phyloP scores from a whole-genome alignment of 2,797 vertebrate species.

The Pseudochromis fuscus region DNA sequence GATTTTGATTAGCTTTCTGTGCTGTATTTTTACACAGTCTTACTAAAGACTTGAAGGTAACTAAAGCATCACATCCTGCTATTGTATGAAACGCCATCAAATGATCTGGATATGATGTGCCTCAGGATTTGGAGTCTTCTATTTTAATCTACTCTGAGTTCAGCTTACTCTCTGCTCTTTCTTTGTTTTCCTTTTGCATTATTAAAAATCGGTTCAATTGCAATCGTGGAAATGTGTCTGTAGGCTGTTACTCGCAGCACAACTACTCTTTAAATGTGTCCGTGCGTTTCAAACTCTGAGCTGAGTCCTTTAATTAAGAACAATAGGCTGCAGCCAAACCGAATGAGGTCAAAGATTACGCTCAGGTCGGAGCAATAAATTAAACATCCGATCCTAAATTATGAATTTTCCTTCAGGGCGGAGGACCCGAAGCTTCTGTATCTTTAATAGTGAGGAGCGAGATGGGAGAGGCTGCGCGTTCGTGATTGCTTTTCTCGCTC shows the following conservation, averaged over 20 bases:
- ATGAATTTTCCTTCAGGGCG: constrained; percentile 77
- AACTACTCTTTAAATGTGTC: constrained; percentile 16
- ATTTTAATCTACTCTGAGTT: background rate
- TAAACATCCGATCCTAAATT: constrained; percentile 75
- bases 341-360: constrained; percentile 77
- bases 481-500: constrained; percentile 69
- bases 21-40: background rate
- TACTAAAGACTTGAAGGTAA: background rate
- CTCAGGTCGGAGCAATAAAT: constrained; percentile 67
- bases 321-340: constrained; percentile 38
- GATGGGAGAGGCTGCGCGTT: constrained; percentile 90
- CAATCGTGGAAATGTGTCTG: background rate
- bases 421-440: constrained; percentile 68
- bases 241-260: background rate
- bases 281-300: constrained; percentile 30
- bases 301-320: constrained; percentile 30
- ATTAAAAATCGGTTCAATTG: background rate
- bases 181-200: background rate
- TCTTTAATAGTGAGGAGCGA: constrained; percentile 80
- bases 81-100: background rate
- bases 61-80: background rate
- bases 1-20: background rate
- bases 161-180: background rate
- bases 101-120: background rate
- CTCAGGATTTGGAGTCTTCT: background rate